Base-by-base conservation (phyloP, 2,113 vertebrate species). In the Podilymbus podiceps region DNA sequence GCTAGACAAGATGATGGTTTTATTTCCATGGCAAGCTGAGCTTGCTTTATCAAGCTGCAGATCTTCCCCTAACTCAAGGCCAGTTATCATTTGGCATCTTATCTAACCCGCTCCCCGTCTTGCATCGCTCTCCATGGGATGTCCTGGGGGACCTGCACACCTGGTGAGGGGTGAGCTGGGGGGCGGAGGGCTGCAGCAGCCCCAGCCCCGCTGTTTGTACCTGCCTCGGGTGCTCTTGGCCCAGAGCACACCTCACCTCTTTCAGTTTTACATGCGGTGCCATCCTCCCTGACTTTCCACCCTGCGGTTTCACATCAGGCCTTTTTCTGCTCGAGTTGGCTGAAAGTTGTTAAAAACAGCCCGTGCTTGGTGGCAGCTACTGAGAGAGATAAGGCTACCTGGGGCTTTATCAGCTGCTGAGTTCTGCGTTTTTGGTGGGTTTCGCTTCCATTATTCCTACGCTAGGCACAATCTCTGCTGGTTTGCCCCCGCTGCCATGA, bases 311-410 rank as follows among this genome's bases (percentile, higher is more conserved):
- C 95, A 85, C 0, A 2, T 96, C 85, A 72, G 89, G 52, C 33
- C 50, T 91, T 95, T 87, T 95, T 89, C 64, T 92, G 69, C 83
- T 81, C 1, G 4, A 81, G 85, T 42, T 94, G 60, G 12, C 89
- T 89, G 91, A 89, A 95, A 91, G 87, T 20, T 53, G 60, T 40
- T 95, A 87, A 93, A 96, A 96, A 95, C 89, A 97, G 84, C 52
- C 91, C 8, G 0, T 60, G 19, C 59, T 42, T 78, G 56, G 60
- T 56, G 73, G 44, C 80, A 89, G 40, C 56, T 92, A 25, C 49
- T 3, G 18, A 91, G 56, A 84, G 15, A 77, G 56, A 81, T 59
- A 89, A 82, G 40, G 66, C 46, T 94, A 59, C 52, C 53, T 72
- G n/a, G 15, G 53, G 23, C 49, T 81, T 94, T 93, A 75, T 88